Conservation (phyloP, 2,113 vertebrate species). For the Merops nubicus region DNA sequence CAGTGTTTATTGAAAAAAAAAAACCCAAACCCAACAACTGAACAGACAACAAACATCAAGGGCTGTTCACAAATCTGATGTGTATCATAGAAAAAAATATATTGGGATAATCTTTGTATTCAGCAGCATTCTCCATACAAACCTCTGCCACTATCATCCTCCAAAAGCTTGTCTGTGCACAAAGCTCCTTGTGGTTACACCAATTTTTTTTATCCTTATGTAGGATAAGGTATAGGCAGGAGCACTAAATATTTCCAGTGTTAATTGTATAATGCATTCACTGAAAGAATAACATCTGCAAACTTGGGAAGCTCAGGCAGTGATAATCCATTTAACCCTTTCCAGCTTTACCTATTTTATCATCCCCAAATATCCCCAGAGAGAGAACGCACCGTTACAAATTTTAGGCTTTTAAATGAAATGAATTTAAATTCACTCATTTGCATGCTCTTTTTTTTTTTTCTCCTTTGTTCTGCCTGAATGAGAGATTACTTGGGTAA, state of each 20-base stretch:
- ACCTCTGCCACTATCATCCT: background rate
- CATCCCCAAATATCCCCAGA: background rate
- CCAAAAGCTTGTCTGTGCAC: background rate
- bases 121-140: background rate
- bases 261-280: background rate
- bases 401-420: conserved; percentile 8
- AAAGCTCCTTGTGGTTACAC: background rate
- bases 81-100: background rate
- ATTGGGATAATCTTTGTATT: background rate
- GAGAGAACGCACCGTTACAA: background rate
- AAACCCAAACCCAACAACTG: background rate
- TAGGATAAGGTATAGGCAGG: background rate
- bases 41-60: background rate
- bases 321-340: background rate
- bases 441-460: background rate
- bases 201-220: background rate
- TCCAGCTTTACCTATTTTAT: background rate
- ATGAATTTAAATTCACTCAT: background rate
- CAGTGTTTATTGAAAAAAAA: background rate
- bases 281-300: background rate
- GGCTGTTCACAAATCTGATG: background rate
- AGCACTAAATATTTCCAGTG: background rate
- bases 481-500: conserved; percentile 41
- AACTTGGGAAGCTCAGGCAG: background rate
- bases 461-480: conserved; percentile 21